Percentiles rank a stretch among this genome's conserved stretches.
Conservation (phyloP, 2,797 vertebrate genomes). For the Salmo trutta region DNA sequence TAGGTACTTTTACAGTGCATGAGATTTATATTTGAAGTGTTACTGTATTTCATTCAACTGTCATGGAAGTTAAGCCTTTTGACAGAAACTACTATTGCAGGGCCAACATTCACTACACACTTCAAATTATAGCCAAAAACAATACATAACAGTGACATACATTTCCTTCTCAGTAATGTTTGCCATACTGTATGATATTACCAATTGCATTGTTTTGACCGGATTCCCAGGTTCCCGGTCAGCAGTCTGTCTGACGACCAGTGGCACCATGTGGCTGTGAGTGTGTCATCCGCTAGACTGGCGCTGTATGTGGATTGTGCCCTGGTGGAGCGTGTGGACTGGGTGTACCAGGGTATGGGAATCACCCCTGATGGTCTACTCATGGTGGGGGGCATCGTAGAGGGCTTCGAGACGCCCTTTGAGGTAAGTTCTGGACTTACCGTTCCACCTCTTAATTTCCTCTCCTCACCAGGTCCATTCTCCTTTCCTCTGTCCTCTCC, state of each 20-base stretch:
- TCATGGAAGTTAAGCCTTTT: not conserved
- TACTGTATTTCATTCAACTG: not conserved
- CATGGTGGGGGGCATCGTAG: constrained; percentile 81
- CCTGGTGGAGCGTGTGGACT: constrained; percentile 83
- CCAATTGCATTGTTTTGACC: not conserved
- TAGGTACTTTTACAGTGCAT: not conserved
- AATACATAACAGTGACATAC: not conserved
- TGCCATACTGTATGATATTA: not conserved
- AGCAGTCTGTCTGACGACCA: constrained; percentile 75
- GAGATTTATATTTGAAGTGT: not conserved
- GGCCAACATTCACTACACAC: not conserved
- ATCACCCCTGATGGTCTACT: constrained; percentile 79
- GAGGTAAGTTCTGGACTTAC: constrained; percentile 70
- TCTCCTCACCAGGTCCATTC: not conserved
- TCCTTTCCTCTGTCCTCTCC: not conserved
- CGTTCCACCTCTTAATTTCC: not conserved
- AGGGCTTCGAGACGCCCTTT: constrained; percentile 84
- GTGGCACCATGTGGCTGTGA: constrained; percentile 83
- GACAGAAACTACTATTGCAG: not conserved
- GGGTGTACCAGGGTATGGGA: constrained; percentile 79
- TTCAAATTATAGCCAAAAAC: not conserved
- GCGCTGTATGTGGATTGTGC: constrained; percentile 83
- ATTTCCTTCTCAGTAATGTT: not conserved
- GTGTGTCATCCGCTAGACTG: constrained; percentile 77
- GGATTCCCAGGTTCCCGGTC: constrained; percentile 79